Conservation (phyloP, 1,140 invertebrate genomes). For the Drosophila ercepeae region DNA sequence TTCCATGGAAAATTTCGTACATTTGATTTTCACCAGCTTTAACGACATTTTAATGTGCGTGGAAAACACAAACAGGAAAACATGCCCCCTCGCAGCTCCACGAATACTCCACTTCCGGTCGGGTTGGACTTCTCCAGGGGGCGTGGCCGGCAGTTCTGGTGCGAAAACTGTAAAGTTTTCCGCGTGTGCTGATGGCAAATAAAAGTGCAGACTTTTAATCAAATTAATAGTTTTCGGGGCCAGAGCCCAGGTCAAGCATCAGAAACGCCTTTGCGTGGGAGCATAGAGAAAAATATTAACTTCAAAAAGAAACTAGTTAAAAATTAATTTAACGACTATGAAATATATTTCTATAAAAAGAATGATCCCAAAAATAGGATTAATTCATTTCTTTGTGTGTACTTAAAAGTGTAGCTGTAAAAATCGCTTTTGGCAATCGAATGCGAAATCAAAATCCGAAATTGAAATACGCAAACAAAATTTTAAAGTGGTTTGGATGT, state of each 20-base stretch:
- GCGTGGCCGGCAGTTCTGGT: not conserved
- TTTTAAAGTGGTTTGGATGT: conserved; percentile 70
- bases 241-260: conserved; percentile 44
- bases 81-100: conserved; percentile 3
- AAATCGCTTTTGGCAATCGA: conserved; percentile 74
- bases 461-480: conserved; percentile 79
- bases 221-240: conserved; percentile 71
- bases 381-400: conserved; percentile 10
- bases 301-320: not conserved
- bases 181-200: conserved; percentile 64
- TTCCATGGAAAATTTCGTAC: conserved; percentile 71
- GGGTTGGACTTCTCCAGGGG: too few relatives aligned
- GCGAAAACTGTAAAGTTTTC: conserved; percentile 47
- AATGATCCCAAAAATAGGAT: not conserved
- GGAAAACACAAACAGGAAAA: conserved; percentile 69
- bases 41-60: conserved; percentile 82
- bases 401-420: conserved; percentile 25
- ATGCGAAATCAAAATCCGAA: conserved; percentile 76
- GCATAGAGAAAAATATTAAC: not conserved
- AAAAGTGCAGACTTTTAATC: conserved; percentile 76
- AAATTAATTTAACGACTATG: not conserved
- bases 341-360: not conserved
- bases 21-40: conserved; percentile 80
- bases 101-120: conserved; percentile 25
- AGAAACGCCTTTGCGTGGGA: not conserved